phyloP scores from a whole-genome alignment of 2,797 vertebrate species.

The Emydoidea blandingii region DNA sequence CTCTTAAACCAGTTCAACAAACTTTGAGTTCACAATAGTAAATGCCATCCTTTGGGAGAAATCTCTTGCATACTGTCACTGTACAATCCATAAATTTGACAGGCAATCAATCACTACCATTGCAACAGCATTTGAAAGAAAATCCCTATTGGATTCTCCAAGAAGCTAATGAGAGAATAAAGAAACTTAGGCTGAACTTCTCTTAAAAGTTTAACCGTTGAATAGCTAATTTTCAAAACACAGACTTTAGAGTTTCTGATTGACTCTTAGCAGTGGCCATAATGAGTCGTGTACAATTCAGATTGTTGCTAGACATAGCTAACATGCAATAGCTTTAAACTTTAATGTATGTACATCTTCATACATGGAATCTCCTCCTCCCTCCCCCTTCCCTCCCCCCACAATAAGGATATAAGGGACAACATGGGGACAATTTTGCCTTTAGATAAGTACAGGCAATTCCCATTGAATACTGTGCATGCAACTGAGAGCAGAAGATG shows the following conservation, averaged over 20 bases:
- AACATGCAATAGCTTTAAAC: neutral
- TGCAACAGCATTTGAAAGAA: constrained; percentile 58
- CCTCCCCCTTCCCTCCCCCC: neutral
- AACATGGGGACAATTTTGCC: neutral
- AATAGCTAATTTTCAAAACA: neutral
- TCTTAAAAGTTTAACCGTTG: neutral
- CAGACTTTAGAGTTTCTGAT: neutral
- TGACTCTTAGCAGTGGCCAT: neutral
- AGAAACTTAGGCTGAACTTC: neutral
- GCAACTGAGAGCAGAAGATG: neutral
- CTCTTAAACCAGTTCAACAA: constrained; percentile 43
- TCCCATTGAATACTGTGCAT: neutral
- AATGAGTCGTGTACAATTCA: neutral
- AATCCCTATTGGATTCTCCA: constrained; percentile 5
- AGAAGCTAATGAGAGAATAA: constrained; percentile 7
- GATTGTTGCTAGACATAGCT: neutral
- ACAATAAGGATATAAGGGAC: neutral
- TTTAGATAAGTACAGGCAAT: neutral
- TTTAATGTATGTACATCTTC: neutral
- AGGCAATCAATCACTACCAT: constrained; percentile 61
- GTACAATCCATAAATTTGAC: constrained; percentile 60
- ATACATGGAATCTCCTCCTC: neutral
- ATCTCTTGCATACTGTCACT: constrained; percentile 38
- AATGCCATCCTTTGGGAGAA: constrained; percentile 52
- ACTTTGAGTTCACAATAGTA: neutral